phyloP scores from a whole-genome alignment of 2,888 invertebrate species.

The Yponomeuta cagnagella region DNA sequence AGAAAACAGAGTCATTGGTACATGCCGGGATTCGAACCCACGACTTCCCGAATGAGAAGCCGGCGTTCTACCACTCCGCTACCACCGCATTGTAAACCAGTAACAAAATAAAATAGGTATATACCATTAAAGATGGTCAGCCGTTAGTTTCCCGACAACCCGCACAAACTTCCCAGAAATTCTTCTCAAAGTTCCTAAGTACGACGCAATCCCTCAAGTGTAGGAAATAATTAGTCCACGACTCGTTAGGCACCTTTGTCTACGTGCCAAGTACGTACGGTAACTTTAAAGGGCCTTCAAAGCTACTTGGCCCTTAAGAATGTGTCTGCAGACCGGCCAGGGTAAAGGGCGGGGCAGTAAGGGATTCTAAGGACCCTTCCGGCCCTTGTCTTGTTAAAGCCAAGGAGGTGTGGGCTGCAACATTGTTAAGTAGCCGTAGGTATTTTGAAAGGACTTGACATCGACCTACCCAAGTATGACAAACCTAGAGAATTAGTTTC shows the following conservation, averaged over 20 bases:
- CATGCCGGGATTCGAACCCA: no score
- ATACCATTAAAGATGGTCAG: background rate
- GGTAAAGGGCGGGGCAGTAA: background rate
- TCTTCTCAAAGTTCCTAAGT: constrained; percentile 1
- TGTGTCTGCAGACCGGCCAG: constrained; percentile 2
- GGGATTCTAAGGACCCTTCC: background rate
- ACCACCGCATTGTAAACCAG: no score
- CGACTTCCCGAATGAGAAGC: no score
- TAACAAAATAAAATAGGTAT: background rate
- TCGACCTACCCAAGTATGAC: background rate
- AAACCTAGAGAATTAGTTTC: no score
- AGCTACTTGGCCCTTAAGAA: constrained; percentile 9
- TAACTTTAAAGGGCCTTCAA: constrained; percentile 9
- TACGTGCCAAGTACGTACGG: background rate
- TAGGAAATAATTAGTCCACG: background rate
- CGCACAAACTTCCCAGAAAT: background rate
- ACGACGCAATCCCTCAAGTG: background rate
- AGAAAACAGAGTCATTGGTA: no score
- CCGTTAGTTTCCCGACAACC: background rate
- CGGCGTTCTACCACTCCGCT: no score
- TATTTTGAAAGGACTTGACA: background rate
- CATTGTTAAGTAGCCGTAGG: background rate
- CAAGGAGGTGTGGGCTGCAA: background rate
- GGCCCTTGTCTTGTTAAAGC: constrained; percentile 1
- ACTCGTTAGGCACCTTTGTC: background rate